A percentile compares a stretch with the other conserved stretches of the same genome.
Evolutionary conservation across 2,888 invertebrate species (phyloP).

Genomic region (Mesorhabditis belari): DNA sequence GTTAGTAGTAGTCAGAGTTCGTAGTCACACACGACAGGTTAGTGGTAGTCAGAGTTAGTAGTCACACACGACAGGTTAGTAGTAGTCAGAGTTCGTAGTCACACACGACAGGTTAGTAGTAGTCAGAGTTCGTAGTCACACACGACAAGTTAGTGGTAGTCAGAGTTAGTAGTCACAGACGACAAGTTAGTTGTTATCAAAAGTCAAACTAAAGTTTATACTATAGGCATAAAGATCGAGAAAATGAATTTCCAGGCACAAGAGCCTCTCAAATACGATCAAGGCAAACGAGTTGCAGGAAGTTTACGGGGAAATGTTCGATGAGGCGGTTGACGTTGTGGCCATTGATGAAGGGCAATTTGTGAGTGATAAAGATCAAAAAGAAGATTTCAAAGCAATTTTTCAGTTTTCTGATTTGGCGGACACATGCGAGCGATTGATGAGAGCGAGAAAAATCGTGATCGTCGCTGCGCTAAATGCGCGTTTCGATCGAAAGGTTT

Average conservation of each 20-base stretch:
- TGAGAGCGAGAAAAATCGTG: conserved; percentile 59
- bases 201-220: too few relatives aligned
- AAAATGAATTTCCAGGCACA: conserved; percentile 4
- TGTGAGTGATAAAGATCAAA: conserved; percentile 52
- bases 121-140: too few relatives aligned
- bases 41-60: too few relatives aligned
- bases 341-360: conserved; percentile 64
- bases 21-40: too few relatives aligned
- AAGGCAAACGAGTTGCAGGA: conserved; percentile 52
- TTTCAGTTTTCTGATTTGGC: conserved; percentile 60
- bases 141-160: too few relatives aligned
- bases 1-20: too few relatives aligned
- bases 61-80: too few relatives aligned
- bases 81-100: too few relatives aligned
- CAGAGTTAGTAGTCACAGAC: too few relatives aligned
- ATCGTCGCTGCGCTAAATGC: conserved; percentile 61
- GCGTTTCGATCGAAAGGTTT: conserved; percentile 57
- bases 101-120: too few relatives aligned
- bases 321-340: conserved; percentile 56
- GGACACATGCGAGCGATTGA: conserved; percentile 58
- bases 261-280: conserved; percentile 2
- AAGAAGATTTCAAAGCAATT: background rate
- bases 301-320: conserved; percentile 27
- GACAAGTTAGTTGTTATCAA: too few relatives aligned
- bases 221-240: too few relatives aligned